Evolutionary conservation across 1,140 invertebrate species (phyloP).

Genomic region (Odontomachus brunneus): DNA sequence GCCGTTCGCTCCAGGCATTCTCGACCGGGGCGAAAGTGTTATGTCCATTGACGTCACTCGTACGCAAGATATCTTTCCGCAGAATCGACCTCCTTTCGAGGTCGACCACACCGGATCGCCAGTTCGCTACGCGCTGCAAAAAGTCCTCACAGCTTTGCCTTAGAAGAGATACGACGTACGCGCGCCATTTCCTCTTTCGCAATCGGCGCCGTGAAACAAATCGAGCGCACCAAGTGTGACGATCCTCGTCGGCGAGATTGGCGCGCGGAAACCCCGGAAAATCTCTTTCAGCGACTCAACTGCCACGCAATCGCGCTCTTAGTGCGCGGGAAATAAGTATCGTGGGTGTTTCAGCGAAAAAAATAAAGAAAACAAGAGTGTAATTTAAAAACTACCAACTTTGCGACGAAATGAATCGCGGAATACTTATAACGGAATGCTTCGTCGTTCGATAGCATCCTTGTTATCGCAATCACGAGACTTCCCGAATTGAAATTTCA

Average conservation of each 20-base stretch:
- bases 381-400: not conserved
- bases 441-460: no score
- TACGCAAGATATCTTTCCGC: constrained; percentile 74
- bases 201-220: constrained; percentile 52
- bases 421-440: no score
- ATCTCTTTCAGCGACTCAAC: not conserved
- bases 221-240: constrained; percentile 16
- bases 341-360: not conserved
- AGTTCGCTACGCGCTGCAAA: constrained; percentile 35
- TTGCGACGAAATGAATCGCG: no score
- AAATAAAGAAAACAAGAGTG: not conserved
- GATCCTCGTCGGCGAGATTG: constrained; percentile 2
- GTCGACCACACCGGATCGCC: constrained; percentile 70
- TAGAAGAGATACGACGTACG: constrained; percentile 37
- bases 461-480: not conserved
- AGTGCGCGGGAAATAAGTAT: constrained; percentile 2
- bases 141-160: constrained; percentile 25
- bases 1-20: constrained; percentile 72
- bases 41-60: constrained; percentile 79
- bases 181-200: constrained; percentile 43
- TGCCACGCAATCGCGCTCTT: not conserved
- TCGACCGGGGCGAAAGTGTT: constrained; percentile 80
- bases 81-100: constrained; percentile 81
- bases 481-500: no score
- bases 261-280: not conserved